Percentiles rank a stretch among this genome's conserved stretches.
phyloP scores from a whole-genome alignment of 1,140 invertebrate genomes.

The Drosophila kohkoa region DNA sequence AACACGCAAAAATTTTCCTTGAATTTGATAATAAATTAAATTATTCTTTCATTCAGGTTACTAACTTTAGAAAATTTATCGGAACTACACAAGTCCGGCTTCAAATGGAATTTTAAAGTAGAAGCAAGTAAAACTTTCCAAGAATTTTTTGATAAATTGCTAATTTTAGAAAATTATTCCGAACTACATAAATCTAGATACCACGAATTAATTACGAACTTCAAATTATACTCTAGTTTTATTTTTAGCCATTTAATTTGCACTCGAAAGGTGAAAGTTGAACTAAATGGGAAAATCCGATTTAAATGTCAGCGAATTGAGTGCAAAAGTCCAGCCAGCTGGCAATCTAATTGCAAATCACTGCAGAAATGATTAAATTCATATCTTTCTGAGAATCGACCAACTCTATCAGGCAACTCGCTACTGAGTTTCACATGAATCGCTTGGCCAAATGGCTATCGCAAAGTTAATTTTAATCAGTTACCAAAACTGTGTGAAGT shows the following conservation, averaged over 20 bases:
- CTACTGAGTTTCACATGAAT: conserved; percentile 2
- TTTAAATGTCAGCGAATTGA: conserved; percentile 8
- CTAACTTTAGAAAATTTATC: no score
- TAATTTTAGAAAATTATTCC: no score
- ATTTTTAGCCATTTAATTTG: background rate
- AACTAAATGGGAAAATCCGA: background rate
- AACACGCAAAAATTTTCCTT: no score
- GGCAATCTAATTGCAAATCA: conserved; percentile 1
- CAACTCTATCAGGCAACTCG: background rate
- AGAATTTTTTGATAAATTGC: no score
- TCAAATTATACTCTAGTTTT: background rate
- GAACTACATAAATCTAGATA: no score
- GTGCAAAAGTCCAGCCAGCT: background rate
- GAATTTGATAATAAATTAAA: no score
- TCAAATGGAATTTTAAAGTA: no score
- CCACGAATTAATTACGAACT: no score
- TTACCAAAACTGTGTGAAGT: conserved; percentile 12
- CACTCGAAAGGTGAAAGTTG: conserved; percentile 20
- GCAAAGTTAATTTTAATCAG: conserved; percentile 32
- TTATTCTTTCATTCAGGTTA: no score
- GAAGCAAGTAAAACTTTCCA: no score
- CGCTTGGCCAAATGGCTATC: conserved; percentile 4
- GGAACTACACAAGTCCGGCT: no score
- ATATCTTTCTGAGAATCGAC: conserved; percentile 14
- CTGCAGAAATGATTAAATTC: background rate